A percentile compares a stretch with the other conserved stretches of the same genome.
Evolutionary conservation across 2,797 vertebrate species (phyloP).

Genomic region (Carapus acus): DNA sequence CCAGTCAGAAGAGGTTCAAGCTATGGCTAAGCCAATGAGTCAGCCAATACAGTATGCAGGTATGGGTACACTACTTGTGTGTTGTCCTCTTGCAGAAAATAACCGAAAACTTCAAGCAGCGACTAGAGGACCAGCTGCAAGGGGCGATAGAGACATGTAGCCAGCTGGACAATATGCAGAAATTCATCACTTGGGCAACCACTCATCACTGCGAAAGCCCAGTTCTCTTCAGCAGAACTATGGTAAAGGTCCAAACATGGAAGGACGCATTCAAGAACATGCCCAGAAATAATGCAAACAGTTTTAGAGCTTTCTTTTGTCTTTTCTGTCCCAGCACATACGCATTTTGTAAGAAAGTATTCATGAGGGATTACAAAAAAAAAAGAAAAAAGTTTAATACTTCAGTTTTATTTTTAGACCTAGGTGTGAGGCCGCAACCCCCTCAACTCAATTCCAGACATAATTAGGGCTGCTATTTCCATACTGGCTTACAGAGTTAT

Average conservation of each 20-base stretch:
- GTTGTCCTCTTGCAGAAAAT: constrained; percentile 75
- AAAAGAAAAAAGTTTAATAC: not conserved
- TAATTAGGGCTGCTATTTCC: not conserved
- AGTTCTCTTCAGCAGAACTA: constrained; percentile 94
- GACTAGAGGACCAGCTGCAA: constrained; percentile 90
- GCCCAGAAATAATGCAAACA: not conserved
- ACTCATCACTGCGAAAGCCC: constrained; percentile 86
- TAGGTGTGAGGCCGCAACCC: not conserved
- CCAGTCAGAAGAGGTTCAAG: constrained; percentile 27
- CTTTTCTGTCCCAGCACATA: too few relatives aligned
- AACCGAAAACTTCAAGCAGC: constrained; percentile 84
- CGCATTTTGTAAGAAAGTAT: not conserved
- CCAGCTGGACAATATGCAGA: constrained; percentile 93
- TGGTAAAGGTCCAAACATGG: constrained; percentile 72
- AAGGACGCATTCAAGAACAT: constrained; percentile 15
- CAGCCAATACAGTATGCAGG: constrained; percentile 4
- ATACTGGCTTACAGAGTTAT: not conserved
- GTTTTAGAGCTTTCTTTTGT: too few relatives aligned
- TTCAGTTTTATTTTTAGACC: not conserved
- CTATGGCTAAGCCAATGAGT: constrained; percentile 19
- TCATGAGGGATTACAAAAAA: not conserved
- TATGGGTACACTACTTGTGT: constrained; percentile 15
- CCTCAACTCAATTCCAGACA: not conserved
- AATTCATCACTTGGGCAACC: constrained; percentile 93
- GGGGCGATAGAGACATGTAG: constrained; percentile 84